These are phyloP conservation scores for Ellobium chinense DNA, from an alignment of 2,888 invertebrate species.

Conservation along the genomic window DNA sequence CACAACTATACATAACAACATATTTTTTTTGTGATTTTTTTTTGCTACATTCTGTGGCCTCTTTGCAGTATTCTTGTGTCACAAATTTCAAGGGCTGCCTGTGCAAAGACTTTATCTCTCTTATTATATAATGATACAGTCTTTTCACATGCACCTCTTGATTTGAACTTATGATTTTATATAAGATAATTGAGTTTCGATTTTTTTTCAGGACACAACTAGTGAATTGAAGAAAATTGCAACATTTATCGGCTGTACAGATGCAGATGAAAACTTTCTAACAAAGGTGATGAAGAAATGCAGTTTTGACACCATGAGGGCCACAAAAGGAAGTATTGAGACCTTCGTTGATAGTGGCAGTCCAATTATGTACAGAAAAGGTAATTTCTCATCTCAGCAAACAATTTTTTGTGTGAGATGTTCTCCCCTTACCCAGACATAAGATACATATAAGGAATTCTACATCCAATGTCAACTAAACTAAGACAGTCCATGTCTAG, in stretches of 20 bases:
- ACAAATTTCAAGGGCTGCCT: no score
- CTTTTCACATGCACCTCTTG: neutral
- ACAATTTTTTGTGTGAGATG: neutral
- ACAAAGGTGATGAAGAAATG: constrained; percentile 31
- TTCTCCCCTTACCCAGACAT: no score
- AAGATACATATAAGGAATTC: no score
- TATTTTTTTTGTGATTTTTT: no score
- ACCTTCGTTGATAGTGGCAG: neutral
- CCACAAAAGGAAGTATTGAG: constrained; percentile 41
- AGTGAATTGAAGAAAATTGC: constrained; percentile 38
- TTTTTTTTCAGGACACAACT: constrained; percentile 40
- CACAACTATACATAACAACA: no score
- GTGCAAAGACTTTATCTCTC: neutral
- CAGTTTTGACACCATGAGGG: constrained; percentile 46
- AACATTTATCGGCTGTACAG: constrained; percentile 40
- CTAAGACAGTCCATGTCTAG: no score
- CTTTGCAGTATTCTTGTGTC: no score
- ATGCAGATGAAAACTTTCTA: constrained; percentile 27
- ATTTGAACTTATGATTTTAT: neutral
- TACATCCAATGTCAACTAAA: no score
- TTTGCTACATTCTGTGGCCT: no score
- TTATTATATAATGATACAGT: neutral
- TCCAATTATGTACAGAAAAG: constrained; percentile 51
- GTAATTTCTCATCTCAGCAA: constrained; percentile 11
- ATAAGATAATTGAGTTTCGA: neutral